Evolutionary conservation across 2,113 vertebrate species (phyloP).

Genomic region (Sapayoa aenigma): DNA sequence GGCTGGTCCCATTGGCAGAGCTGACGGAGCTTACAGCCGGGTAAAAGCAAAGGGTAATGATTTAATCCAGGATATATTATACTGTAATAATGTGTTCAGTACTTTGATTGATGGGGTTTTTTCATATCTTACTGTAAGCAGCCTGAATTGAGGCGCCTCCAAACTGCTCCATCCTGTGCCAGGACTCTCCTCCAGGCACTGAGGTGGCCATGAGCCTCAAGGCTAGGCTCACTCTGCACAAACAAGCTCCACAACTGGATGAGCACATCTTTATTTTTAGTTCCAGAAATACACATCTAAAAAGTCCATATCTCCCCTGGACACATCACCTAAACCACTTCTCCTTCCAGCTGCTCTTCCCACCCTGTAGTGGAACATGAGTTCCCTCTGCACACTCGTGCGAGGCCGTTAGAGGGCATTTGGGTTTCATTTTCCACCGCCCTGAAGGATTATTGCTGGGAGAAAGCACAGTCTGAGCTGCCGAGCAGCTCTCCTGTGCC

Average conservation of each 20-base stretch:
- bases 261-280: slow-evolving; percentile 12
- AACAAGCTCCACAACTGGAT: neutral
- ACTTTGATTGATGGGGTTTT: neutral
- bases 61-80: neutral
- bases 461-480: neutral
- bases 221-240: neutral
- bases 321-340: neutral
- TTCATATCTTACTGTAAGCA: neutral
- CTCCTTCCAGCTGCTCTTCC: neutral
- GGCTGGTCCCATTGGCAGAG: neutral
- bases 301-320: neutral
- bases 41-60: neutral
- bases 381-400: neutral
- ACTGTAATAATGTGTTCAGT: neutral
- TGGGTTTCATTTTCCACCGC: neutral
- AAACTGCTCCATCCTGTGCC: neutral
- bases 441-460: neutral
- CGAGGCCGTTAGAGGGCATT: slow-evolving; percentile 55
- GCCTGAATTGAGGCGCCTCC: neutral
- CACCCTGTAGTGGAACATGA: rapidly evolving
- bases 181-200: neutral
- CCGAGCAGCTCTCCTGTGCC: neutral
- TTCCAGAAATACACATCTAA: neutral
- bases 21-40: neutral
- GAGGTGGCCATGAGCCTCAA: neutral